These are phyloP conservation scores for Drosophila subquinaria DNA, from an alignment of 2,888 invertebrate species.

Conservation along the genomic window DNA sequence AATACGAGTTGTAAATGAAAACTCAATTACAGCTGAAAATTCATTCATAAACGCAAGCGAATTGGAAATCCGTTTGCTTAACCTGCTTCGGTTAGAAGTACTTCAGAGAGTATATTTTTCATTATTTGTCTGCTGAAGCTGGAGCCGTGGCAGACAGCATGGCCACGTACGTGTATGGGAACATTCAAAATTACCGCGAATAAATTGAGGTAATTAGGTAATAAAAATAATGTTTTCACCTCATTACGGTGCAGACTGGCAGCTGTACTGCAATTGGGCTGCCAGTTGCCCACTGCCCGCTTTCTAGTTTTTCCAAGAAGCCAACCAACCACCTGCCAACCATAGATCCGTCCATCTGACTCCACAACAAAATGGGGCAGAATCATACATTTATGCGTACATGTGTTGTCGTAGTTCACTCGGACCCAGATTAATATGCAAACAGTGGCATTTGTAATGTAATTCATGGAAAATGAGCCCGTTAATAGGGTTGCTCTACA, in stretches of 20 bases:
- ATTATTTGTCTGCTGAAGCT: slow-evolving; percentile 5
- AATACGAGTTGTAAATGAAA: slow-evolving; percentile 20
- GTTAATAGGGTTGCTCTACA: slow-evolving; percentile 9
- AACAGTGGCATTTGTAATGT: slow-evolving; percentile 20
- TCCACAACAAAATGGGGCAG: slow-evolving; percentile 13
- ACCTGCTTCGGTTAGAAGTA: slow-evolving; percentile 54
- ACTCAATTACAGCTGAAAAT: slow-evolving; percentile 56
- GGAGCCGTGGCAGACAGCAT: slow-evolving; percentile 56
- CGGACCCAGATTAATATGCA: slow-evolving; percentile 46
- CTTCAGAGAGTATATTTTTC: slow-evolving; percentile 1
- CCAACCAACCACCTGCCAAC: slow-evolving; percentile 45
- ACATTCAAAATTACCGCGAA: slow-evolving; percentile 78
- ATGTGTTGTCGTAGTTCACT: slow-evolving; percentile 20
- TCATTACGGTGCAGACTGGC: slow-evolving; percentile 61
- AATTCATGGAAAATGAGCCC: slow-evolving; percentile 17
- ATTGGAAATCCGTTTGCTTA: slow-evolving; percentile 77
- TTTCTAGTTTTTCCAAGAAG: slow-evolving; percentile 56
- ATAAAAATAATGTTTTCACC: slow-evolving; percentile 84
- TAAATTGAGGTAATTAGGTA: slow-evolving; percentile 84
- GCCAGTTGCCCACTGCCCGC: slow-evolving; percentile 18
- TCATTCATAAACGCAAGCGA: slow-evolving; percentile 76
- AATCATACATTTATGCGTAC: not conserved
- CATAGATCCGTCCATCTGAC: slow-evolving; percentile 11
- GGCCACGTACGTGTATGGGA: slow-evolving; percentile 51
- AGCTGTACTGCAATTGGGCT: slow-evolving; percentile 47